These are phyloP conservation scores for Antheraea pernyi DNA, from an alignment of 1,140 invertebrate genomes.

Conservation along the genomic window DNA sequence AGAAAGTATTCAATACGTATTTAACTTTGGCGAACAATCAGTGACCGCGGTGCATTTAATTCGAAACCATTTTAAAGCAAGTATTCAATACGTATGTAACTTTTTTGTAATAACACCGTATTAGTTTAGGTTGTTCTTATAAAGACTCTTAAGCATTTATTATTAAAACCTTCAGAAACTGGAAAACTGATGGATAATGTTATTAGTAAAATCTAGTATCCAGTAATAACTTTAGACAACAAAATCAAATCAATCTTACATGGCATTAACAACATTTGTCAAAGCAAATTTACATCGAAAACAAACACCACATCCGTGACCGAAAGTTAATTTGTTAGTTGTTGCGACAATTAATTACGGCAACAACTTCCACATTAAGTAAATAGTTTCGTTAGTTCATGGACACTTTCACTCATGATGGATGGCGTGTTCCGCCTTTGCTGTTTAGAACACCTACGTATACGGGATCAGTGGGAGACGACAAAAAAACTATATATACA, in stretches of 20 bases:
- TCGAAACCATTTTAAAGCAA: too few species aligned
- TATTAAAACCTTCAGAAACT: too few species aligned
- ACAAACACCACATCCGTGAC: slow-evolving; percentile 1
- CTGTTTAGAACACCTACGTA: neutral
- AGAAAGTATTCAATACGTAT: too few species aligned
- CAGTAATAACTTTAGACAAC: neutral
- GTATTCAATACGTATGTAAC: too few species aligned
- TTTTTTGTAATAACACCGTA: too few species aligned
- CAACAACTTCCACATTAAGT: slow-evolving; percentile 9
- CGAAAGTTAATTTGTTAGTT: slow-evolving; percentile 1
- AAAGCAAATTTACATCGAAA: neutral
- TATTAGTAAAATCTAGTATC: too few species aligned
- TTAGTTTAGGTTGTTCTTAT: too few species aligned
- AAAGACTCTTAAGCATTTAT: too few species aligned
- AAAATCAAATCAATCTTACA: neutral
- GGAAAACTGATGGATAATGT: too few species aligned
- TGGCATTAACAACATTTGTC: neutral
- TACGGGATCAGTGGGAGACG: neutral
- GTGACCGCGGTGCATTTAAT: too few species aligned
- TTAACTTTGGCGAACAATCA: too few species aligned
- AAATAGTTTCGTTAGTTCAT: slow-evolving; percentile 30
- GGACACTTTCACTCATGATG: slow-evolving; percentile 36
- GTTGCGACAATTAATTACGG: slow-evolving; percentile 1
- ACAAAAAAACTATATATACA: neutral
- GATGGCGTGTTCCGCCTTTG: slow-evolving; percentile 22